phyloP scores from a whole-genome alignment of 1,140 invertebrate genomes.

The Diprion similis region DNA sequence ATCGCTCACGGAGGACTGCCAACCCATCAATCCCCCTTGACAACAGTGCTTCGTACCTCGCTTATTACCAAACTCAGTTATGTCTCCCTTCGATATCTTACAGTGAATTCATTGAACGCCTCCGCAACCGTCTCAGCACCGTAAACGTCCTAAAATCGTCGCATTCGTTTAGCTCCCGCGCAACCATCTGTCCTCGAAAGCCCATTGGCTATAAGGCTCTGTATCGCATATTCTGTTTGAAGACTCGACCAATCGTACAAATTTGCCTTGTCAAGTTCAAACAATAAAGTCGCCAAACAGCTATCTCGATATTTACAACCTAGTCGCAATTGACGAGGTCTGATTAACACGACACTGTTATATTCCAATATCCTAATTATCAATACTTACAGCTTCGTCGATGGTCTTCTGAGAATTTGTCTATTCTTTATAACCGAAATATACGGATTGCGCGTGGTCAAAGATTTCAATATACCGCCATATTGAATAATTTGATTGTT shows the following conservation, averaged over 20 bases:
- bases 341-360: too few relatives aligned
- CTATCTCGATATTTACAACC: neutral
- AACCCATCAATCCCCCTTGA: slow-evolving; percentile 8
- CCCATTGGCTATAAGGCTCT: neutral
- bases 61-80: too few relatives aligned
- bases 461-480: too few relatives aligned
- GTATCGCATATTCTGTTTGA: neutral
- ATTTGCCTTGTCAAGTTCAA: neutral
- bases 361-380: too few relatives aligned
- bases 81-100: too few relatives aligned
- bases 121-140: neutral
- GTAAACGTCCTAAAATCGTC: neutral
- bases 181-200: neutral
- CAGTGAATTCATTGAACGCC: neutral
- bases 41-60: neutral
- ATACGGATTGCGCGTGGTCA: too few relatives aligned
- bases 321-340: too few relatives aligned
- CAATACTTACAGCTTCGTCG: too few relatives aligned
- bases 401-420: too few relatives aligned
- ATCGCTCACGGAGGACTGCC: neutral
- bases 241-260: neutral
- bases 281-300: neutral
- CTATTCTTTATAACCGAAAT: too few relatives aligned
- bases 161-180: neutral
- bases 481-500: too few relatives aligned